Percentiles rank a stretch among this genome's conserved stretches.
These are phyloP conservation scores for Ianthella basta DNA, from an alignment of 37 sponge, comb jelly and placozoan genomes.

Conservation along the genomic window DNA sequence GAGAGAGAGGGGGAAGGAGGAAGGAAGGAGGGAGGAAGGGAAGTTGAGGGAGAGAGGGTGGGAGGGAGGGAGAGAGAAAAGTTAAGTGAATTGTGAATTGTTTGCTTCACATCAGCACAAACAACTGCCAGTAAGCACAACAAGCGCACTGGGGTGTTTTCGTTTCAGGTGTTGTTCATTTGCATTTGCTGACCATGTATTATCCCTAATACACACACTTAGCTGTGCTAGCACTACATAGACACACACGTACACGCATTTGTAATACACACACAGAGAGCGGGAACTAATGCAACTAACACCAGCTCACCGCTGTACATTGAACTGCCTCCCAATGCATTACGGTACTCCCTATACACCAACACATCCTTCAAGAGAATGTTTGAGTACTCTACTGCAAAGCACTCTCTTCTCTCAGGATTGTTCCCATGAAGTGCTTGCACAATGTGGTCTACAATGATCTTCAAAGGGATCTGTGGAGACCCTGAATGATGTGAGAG, in stretches of 20 bases:
- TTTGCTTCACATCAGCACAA: too few relatives aligned
- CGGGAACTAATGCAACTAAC: not conserved
- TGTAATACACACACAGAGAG: not conserved
- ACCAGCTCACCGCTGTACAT: not conserved
- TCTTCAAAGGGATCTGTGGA: not conserved
- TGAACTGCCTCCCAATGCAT: not conserved
- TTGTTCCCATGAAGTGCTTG: not conserved
- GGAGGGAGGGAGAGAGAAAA: not conserved
- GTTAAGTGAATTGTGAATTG: too few relatives aligned
- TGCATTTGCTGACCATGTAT: too few relatives aligned
- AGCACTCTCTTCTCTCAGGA: slow-evolving; percentile 2
- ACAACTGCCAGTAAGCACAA: too few relatives aligned
- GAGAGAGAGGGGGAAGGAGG: not conserved
- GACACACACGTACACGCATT: not conserved
- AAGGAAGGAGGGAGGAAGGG: not conserved
- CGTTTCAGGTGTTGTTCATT: too few relatives aligned
- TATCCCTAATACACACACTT: too few relatives aligned
- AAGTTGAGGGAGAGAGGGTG: not conserved
- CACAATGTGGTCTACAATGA: not conserved
- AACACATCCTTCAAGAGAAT: not conserved
- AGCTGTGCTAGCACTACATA: not conserved
- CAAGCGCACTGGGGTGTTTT: too few relatives aligned
- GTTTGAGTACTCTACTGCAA: not conserved
- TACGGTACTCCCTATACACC: not conserved
- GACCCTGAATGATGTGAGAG: not conserved